Base-by-base conservation (phyloP, 2,888 invertebrate species). In the Argyresthia albistria region DNA sequence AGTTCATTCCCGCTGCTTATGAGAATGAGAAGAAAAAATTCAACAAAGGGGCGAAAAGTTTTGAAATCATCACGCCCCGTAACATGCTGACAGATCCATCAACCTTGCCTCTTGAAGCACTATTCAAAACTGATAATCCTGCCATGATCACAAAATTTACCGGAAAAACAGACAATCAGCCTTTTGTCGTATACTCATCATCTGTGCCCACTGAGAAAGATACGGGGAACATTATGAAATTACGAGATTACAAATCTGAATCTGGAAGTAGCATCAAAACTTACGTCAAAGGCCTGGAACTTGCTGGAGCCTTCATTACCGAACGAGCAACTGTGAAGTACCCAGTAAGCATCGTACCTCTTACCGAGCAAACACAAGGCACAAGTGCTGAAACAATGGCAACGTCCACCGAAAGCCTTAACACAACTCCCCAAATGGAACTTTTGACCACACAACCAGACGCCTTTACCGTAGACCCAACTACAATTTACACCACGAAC, bases 91-190 rank as follows among this genome's bases (percentile, higher is more conserved):
- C 75, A 8, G 90, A 93, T 69, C 89, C 91, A 1, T 92, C 93
- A 0, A 93, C 93, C 0, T 88, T 93, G 57, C 78, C 93, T 10
- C 70, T 93, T 57, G 91, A 93, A 76, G 91, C 89, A 1, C 73
- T 93, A 8, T 93, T 93, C 62, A 89, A 90, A 67, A 88, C 88
- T 53, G 80, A 89, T 65, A 80, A 76, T 51, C 83, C 88, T 0
- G 55, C 69, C 1, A 72, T 64, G 56, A 72, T 73, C 4, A 72
- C 68, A 55, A 76, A 76, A 67, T 58, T 70, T 1, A 65, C 56
- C 53, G 62, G 67, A 39, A 64, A 65, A n/a, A 58, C 57, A 39
- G 63, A 60, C n/a, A 76, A 69, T 35, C 75, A 79, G 59, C 84
- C 87, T 0, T 88, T 83, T 61, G 66, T 86, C 1, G 84, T 89